These are phyloP conservation scores for Nibea albiflora DNA, from an alignment of 2,113 vertebrate species.

Conservation along the genomic window DNA sequence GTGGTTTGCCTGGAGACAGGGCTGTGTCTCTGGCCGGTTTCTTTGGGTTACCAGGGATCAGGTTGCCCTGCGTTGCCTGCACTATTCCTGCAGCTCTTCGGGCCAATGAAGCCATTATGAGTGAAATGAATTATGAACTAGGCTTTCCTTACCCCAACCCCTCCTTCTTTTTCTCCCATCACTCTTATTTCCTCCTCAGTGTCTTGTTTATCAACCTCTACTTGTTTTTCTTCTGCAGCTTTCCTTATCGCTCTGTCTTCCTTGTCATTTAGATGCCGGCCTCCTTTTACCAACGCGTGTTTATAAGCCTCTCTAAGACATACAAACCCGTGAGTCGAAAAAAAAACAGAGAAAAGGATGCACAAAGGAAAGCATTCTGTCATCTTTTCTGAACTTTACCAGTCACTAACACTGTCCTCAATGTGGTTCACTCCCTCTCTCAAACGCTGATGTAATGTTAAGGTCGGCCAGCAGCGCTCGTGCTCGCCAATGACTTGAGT, in stretches of 20 bases:
- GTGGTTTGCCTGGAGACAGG: constrained; percentile 74
- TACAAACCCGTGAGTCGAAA: background rate
- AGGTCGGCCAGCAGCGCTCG: background rate
- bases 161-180: constrained; percentile 43
- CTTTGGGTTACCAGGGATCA: constrained; percentile 78
- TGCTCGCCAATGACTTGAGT: constrained; percentile 6
- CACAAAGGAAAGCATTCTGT: constrained; percentile 5
- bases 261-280: background rate
- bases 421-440: constrained; percentile 10
- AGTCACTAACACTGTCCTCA: background rate
- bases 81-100: constrained; percentile 66
- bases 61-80: constrained; percentile 64
- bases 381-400: constrained; percentile 12
- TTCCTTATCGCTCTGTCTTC: background rate
- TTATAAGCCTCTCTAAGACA: background rate
- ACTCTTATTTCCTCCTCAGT: constrained; percentile 23
- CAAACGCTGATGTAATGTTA: constrained; percentile 31
- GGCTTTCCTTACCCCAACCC: constrained; percentile 40
- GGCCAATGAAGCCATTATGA: constrained; percentile 75
- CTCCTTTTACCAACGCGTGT: background rate
- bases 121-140: constrained; percentile 80
- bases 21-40: constrained; percentile 64
- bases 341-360: background rate
- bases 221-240: background rate
- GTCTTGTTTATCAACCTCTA: constrained; percentile 3